Base-by-base conservation (phyloP, 2,797 vertebrate genomes). In the Delichon dasypus region DNA sequence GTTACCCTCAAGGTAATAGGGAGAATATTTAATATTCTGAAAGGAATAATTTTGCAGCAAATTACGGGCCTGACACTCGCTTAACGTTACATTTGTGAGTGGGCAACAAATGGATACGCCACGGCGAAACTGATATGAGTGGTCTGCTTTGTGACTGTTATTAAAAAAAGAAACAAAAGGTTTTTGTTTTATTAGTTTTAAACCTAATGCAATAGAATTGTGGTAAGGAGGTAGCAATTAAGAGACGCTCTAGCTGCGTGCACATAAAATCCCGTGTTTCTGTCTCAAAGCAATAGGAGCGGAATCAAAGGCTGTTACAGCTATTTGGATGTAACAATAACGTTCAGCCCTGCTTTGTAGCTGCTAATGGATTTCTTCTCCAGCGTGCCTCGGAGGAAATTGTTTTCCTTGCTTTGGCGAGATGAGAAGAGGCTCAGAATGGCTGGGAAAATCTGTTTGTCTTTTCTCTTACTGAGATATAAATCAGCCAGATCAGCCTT, bases 381-480 rank as follows among this genome's bases (percentile, higher is more conserved):
- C 40, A 58, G 45, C 36, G 21, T 47, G 76, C 67, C 77, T 93
- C 0, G 0, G 54, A 93, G 73, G 51, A 91, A 93, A 70, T 74
- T 16, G 61, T 89, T 88, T 83, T 76, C 83, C 90, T 78, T 81
- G 44, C 71, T 90, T 82, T 89, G 22, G 60, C 2, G 32, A 75
- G 80, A 84, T 60, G 65, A 77, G 72, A 76, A 68, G 54, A 78
- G 65, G 22, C 40, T 58, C n/a, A 12, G 64, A 75, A 84, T 90
- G 76, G n/a, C 73, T 78, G 58, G 55, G 85, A 90, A 90, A 78
- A 93, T 88, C 68, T 90, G 48, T 67, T 90, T 88, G 76, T 81
- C 80, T 91, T 91, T 93, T 85, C 71, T 85, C 64, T 73, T 64
- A 19, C 32, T 4, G 5, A 60, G 73, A 81, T 94, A 86, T 72